These are phyloP conservation scores for Aspidiotus destructor DNA, from an alignment of 2,888 invertebrate species.

Conservation along the genomic window DNA sequence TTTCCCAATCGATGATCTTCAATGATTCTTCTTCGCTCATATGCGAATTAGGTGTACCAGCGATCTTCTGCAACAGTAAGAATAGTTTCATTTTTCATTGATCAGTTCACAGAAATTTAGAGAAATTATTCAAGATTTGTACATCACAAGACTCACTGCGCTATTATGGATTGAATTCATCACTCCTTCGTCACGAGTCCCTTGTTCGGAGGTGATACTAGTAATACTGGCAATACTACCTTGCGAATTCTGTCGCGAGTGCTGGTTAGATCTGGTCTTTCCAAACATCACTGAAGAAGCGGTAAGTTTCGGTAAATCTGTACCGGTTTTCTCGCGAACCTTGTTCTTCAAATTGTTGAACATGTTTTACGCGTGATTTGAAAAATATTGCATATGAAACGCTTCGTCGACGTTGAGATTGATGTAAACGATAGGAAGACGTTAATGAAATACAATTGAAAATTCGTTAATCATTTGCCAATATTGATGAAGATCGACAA, in stretches of 20 bases:
- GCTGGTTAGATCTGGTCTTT: conserved; percentile 36
- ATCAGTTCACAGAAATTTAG: too few relatives aligned
- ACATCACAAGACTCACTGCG: too few relatives aligned
- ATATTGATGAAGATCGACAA: too few relatives aligned
- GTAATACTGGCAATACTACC: conserved; percentile 44
- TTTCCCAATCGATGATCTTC: conserved; percentile 6
- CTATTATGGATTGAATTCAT: too few relatives aligned
- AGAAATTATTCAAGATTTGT: too few relatives aligned
- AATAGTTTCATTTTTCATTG: too few relatives aligned
- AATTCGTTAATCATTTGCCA: too few relatives aligned
- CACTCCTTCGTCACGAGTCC: conserved; percentile 39
- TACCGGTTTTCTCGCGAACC: conserved; percentile 80
- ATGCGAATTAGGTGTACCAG: not conserved
- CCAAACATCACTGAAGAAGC: conserved; percentile 40
- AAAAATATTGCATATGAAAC: too few relatives aligned
- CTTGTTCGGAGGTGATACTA: conserved; percentile 42
- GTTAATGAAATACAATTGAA: too few relatives aligned
- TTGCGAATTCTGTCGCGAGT: conserved; percentile 45
- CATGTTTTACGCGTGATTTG: conserved; percentile 48
- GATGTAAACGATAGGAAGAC: too few relatives aligned
- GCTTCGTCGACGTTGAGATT: too few relatives aligned
- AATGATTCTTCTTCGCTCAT: not conserved
- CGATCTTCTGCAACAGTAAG: not conserved
- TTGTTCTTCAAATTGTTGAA: conserved; percentile 81
- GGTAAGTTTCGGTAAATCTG: conserved; percentile 53